Base-by-base conservation (phyloP, 1,140 invertebrate genomes). In the Metaphire vulgaris region DNA sequence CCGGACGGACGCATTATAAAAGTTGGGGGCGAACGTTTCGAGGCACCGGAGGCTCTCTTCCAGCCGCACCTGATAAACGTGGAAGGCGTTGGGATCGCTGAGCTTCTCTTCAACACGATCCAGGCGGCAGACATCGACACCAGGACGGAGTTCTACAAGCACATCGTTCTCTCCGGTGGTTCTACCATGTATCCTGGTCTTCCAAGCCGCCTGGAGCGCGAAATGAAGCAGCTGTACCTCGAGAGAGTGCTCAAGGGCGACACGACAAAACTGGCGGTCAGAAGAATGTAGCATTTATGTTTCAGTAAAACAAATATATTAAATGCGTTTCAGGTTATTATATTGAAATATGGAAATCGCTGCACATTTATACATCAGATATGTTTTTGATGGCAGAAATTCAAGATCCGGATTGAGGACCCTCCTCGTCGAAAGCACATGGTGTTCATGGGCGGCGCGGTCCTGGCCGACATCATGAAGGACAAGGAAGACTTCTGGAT, bases 161-260 rank as follows among this genome's bases (percentile, higher is more conserved):
- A 99, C 85, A 99, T 99, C 81, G 96, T 99, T 14, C 88, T 99
- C 14, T 98, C 95, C 70, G 98, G 98, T 16, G 98, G 98, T 74
- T 97, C 96, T 71, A 99, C 97, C 26, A 99, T 99, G 97, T 99
- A 99, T 88, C 96, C 97, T 33, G 97, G 97, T n/a, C 89, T 99
- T 77, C 97, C 97, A 1, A 97, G 94, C 80, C 89, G 98, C 69
- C 88, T 99, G 41, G 97, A 99, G 88, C 88, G 96, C 75, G 97
- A 99, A 90, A 93, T 99, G 79, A 99, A 98, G 85, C 98, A 99
- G 86, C 89, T 99, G 1, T 99, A 99, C 88, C 87, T 99, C 69
- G 95, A 99, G 86, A 87, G 95, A 81, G 95, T 99, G 65, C 90
- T 99, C 41, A 94, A 95, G 87, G 97, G 98, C 85, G 95, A 99